Evolutionary conservation across 1,140 invertebrate species (phyloP), one percentile per base, ranked within the genome.

Genomic region (Eurosta solidaginis): DNA sequence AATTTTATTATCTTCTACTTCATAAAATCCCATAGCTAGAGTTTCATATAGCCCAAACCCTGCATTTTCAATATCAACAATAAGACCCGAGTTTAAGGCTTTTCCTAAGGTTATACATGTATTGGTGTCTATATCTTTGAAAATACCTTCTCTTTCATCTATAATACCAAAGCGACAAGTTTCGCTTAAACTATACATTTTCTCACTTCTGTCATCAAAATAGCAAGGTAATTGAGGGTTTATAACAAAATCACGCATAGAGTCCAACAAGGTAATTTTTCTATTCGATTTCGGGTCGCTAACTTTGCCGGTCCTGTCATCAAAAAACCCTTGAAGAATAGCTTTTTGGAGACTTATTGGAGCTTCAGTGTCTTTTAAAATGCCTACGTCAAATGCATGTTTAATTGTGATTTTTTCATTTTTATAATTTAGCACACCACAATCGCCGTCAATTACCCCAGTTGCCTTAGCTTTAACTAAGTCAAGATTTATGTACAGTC

Each of bases 301-400:
- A 27, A 98, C 91, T 89, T 94, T 94, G n/a, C 96, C 95, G 1
- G 91, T 92, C 75, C 90, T 89, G 75, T 94, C 93, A 81, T 95
- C 93, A 83, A 96, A 96, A 0, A 96, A 88, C 2, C 96, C 96
- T 88, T 96, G 94, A 87, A 96, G 94, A 59, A 97, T 92, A 1
- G 94, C 94, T 86, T 94, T 90, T 84, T 97, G 96, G 40, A 97
- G 84, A 6, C 95, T 96, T n/a, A 96, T 91, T 1, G 94, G 91
- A 2, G 93, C 93, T 88, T 93, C 93, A 78, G 92, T 94, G 84
- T 96, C 95, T 77, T 95, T 90, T 17, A 96, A 90, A 54, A 96
- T 90, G 68, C 94, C 95, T 77, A 92, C 90, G 83, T 96, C 92
- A 80, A 96, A 94, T 3, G 95, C 95, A 87, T 96, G 93, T 63